These are phyloP conservation scores for Vandiemenella viatica DNA, from an alignment of 2,888 invertebrate species.

Conservation along the genomic window DNA sequence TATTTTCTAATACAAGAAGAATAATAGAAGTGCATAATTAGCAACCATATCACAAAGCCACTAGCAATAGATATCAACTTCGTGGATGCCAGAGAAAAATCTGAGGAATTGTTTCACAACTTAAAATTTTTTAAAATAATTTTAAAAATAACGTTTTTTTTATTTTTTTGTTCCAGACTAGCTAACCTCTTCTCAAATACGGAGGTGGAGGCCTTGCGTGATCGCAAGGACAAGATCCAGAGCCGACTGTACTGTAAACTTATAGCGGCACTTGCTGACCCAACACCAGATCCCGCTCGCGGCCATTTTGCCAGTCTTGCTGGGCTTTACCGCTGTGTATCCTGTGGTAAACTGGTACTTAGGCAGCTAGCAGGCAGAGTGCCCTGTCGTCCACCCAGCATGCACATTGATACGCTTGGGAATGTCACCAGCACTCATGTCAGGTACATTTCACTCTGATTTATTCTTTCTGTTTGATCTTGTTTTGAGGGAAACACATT, in stretches of 20 bases:
- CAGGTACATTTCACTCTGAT: too few species aligned
- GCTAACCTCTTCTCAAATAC: constrained; percentile 77
- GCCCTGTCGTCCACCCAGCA: constrained; percentile 55
- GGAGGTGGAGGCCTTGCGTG: constrained; percentile 69
- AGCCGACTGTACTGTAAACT: constrained; percentile 71
- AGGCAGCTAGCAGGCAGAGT: constrained; percentile 53
- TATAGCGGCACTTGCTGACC: constrained; percentile 59
- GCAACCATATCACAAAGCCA: too few species aligned
- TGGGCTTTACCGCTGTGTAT: constrained; percentile 55
- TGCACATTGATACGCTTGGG: constrained; percentile 58
- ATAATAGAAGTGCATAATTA: too few species aligned
- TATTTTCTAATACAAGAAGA: too few species aligned
- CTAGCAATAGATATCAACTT: too few species aligned
- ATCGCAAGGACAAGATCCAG: constrained; percentile 78
- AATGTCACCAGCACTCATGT: constrained; percentile 53
- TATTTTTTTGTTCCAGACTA: constrained; percentile 35
- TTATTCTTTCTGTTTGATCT: too few species aligned
- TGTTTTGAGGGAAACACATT: too few species aligned
- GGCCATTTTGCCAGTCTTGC: constrained; percentile 72
- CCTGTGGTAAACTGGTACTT: constrained; percentile 55
- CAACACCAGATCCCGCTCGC: constrained; percentile 55
- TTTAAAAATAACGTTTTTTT: neutral
- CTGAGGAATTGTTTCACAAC: neutral
- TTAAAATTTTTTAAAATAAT: neutral
- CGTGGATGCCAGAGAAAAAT: too few species aligned